phyloP scores from a whole-genome alignment of 2,113 vertebrate species.

The Rhea pennata region DNA sequence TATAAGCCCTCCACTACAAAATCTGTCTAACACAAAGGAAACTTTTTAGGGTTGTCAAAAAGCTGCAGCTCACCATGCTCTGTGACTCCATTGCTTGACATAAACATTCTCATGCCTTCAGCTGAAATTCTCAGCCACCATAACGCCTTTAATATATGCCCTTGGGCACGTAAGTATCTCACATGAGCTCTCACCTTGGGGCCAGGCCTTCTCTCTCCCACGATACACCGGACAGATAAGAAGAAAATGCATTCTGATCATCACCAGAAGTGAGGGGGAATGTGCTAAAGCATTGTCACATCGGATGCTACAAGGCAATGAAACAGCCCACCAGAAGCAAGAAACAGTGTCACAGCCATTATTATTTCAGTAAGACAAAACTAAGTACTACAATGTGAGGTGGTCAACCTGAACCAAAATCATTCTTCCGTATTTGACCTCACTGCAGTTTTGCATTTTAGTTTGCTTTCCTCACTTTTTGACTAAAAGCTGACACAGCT shows the following conservation, averaged over 20 bases:
- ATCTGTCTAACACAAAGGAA: background rate
- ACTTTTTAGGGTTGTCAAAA: rapidly evolving
- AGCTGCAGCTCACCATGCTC: background rate
- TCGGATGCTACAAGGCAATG: rapidly evolving
- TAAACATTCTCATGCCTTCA: background rate
- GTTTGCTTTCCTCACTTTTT: background rate
- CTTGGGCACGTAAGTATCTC: background rate
- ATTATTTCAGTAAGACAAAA: background rate
- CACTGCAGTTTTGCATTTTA: background rate
- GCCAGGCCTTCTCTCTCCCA: background rate
- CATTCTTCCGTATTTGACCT: background rate
- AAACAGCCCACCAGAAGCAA: background rate
- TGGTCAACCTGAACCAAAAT: background rate
- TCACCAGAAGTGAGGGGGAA: background rate
- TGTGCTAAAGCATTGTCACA: background rate
- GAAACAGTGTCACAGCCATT: background rate
- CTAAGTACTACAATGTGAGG: rapidly evolving
- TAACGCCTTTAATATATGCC: rapidly evolving
- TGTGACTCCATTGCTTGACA: background rate
- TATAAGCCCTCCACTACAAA: background rate
- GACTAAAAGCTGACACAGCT: background rate
- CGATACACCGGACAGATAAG: rapidly evolving
- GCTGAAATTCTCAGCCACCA: background rate
- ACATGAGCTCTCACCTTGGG: background rate
- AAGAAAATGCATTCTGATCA: rapidly evolving